Percentiles rank a stretch among this genome's conserved stretches.
Evolutionary conservation across 2,797 vertebrate genomes (phyloP).

Genomic region (Euphonia xanthogaster): DNA sequence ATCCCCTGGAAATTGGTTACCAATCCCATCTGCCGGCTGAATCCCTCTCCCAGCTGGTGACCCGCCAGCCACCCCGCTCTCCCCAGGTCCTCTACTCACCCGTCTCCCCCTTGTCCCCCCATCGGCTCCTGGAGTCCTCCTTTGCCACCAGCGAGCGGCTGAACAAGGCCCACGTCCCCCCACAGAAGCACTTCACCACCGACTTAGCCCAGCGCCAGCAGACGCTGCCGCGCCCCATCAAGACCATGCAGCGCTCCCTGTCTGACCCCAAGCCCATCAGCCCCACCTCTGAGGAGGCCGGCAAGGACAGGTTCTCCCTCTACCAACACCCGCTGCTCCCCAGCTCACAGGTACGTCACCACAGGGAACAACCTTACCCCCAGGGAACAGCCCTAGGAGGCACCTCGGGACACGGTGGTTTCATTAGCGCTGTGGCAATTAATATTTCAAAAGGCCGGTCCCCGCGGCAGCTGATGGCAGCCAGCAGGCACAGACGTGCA

Average conservation of each 20-base stretch:
- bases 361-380: not conserved
- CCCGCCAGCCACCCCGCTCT: conserved; percentile 93
- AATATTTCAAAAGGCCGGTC: conserved; percentile 43
- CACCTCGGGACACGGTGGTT: not conserved
- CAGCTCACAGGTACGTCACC: conserved; percentile 88
- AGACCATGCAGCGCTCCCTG: conserved; percentile 97
- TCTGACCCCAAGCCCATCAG: conserved; percentile 99
- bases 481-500: not conserved
- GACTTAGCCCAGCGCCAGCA: conserved; percentile 92
- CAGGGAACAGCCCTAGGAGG: not conserved
- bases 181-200: conserved; percentile 92
- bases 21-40: conserved; percentile 89
- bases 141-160: conserved; percentile 95
- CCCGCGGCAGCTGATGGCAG: not conserved
- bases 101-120: conserved; percentile 94
- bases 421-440: not conserved
- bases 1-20: conserved; percentile 96
- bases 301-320: conserved; percentile 92
- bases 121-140: conserved; percentile 93
- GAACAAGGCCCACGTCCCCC: conserved; percentile 97
- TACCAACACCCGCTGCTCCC: conserved; percentile 91
- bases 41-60: conserved; percentile 87
- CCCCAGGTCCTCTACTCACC: conserved; percentile 98
- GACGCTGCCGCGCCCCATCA: conserved; percentile 93
- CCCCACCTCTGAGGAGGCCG: conserved; percentile 92